A percentile compares a stretch with the other conserved stretches of the same genome.
These are phyloP conservation scores for Catalaphyllia jardinei DNA, from an alignment of 64 coral and sea anemone genomes.

Conservation along the genomic window DNA sequence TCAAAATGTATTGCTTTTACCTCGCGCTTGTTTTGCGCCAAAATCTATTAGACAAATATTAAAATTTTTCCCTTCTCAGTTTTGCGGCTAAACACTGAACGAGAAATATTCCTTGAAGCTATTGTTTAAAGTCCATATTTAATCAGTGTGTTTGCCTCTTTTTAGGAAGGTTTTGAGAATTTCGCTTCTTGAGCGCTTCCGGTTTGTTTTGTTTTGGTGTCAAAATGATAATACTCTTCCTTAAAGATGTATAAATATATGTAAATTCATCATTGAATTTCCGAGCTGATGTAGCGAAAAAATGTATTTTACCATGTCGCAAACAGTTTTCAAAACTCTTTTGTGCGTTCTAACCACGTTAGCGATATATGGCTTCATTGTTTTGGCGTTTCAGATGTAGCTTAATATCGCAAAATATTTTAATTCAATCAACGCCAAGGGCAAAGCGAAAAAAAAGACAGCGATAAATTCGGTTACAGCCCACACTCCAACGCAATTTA, in stretches of 20 bases:
- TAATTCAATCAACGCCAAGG: too few relatives aligned
- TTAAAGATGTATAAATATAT: slow-evolving; percentile 8
- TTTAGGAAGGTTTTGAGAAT: background rate
- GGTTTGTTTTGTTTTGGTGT: background rate
- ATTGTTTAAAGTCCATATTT: background rate
- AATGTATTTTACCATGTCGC: background rate
- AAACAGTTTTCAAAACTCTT: background rate
- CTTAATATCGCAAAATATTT: too few relatives aligned
- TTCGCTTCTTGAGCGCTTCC: background rate
- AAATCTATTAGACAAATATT: background rate
- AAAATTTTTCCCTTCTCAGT: background rate
- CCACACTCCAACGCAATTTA: too few relatives aligned
- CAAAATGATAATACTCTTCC: background rate
- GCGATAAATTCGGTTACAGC: too few relatives aligned
- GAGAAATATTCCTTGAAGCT: background rate
- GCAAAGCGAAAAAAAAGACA: too few relatives aligned
- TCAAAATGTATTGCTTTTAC: background rate
- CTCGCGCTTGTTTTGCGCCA: background rate
- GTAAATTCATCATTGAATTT: slow-evolving; percentile 10
- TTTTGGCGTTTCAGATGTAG: too few relatives aligned
- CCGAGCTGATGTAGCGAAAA: background rate
- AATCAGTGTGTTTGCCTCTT: background rate
- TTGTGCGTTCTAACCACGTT: background rate
- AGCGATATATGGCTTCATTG: too few relatives aligned
- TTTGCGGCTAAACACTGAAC: background rate